Conservation (phyloP, 1,140 invertebrate species). For the Polypedilum pembai region DNA sequence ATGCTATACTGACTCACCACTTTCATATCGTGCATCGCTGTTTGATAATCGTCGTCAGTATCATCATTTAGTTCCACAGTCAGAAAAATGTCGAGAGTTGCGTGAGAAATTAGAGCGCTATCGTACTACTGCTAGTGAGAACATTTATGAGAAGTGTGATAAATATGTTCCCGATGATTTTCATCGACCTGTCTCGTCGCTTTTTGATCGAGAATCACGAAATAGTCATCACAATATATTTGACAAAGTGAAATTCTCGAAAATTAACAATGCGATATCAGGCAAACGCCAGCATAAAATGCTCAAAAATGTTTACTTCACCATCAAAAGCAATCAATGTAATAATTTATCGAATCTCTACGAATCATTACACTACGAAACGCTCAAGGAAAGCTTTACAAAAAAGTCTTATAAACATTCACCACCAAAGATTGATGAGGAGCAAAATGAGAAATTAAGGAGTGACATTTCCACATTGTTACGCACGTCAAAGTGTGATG, state of each 20-base stretch:
- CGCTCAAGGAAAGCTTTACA: neutral
- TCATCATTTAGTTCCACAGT: conserved; percentile 23
- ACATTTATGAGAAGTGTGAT: neutral
- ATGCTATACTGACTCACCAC: conserved; percentile 35
- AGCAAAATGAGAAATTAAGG: neutral
- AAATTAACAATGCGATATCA: neutral
- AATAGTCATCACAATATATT: neutral
- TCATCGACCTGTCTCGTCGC: neutral
- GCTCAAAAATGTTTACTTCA: conserved; percentile 15
- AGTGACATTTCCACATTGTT: neutral
- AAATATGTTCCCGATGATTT: conserved; percentile 2
- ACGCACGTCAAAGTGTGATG: neutral
- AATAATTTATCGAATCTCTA: neutral
- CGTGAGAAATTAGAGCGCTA: conserved; percentile 24
- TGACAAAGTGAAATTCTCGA: conserved; percentile 18
- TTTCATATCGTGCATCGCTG: conserved; percentile 39
- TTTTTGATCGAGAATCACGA: neutral
- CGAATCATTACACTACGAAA: neutral
- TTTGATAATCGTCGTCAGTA: conserved; percentile 32
- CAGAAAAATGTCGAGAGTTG: conserved; percentile 30
- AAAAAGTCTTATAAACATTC: conserved; percentile 20
- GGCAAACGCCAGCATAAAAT: neutral
- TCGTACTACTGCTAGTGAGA: neutral
- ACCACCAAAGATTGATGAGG: neutral
- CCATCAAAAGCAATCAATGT: conserved; percentile 22